These are phyloP conservation scores for Danaus melanippus DNA, from an alignment of 1,140 invertebrate genomes.

Conservation along the genomic window DNA sequence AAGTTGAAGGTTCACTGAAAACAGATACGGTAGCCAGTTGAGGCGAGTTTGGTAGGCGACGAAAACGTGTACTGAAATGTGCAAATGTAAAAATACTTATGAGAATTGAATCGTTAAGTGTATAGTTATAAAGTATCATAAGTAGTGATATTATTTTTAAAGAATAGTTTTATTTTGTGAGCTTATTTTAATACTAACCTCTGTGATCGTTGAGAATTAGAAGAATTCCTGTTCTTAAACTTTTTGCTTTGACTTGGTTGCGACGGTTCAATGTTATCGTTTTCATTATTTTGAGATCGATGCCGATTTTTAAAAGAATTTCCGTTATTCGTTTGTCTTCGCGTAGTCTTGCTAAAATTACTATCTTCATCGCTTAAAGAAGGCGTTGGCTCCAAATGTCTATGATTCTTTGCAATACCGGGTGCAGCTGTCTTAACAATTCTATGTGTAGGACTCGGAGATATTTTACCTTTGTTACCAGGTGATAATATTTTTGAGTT, in stretches of 20 bases:
- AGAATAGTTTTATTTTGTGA: background rate
- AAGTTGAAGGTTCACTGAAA: constrained; percentile 72
- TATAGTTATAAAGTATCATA: constrained; percentile 8
- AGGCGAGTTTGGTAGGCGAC: constrained; percentile 61
- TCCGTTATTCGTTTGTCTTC: constrained; percentile 64
- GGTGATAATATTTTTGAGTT: constrained; percentile 75
- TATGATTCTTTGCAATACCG: constrained; percentile 69
- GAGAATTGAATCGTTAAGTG: constrained; percentile 16
- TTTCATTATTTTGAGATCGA: constrained; percentile 51
- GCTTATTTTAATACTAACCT: constrained; percentile 40
- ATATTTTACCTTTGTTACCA: constrained; percentile 73
- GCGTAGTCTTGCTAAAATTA: constrained; percentile 69
- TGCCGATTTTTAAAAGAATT: constrained; percentile 67
- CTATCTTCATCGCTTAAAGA: constrained; percentile 73
- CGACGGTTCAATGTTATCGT: constrained; percentile 37
- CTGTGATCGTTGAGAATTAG: constrained; percentile 42
- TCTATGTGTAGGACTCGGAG: constrained; percentile 76
- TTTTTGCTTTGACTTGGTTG: constrained; percentile 55
- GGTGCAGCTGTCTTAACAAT: constrained; percentile 83
- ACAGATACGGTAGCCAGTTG: constrained; percentile 76
- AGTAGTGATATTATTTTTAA: background rate
- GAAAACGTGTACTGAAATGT: constrained; percentile 68
- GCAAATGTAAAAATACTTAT: too few species aligned
- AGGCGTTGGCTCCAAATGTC: constrained; percentile 76
- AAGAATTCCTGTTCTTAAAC: constrained; percentile 60